A percentile compares a stretch with the other conserved stretches of the same genome.
phyloP scores from a whole-genome alignment of 1,140 invertebrate species.

The Cotesia vestalis region DNA sequence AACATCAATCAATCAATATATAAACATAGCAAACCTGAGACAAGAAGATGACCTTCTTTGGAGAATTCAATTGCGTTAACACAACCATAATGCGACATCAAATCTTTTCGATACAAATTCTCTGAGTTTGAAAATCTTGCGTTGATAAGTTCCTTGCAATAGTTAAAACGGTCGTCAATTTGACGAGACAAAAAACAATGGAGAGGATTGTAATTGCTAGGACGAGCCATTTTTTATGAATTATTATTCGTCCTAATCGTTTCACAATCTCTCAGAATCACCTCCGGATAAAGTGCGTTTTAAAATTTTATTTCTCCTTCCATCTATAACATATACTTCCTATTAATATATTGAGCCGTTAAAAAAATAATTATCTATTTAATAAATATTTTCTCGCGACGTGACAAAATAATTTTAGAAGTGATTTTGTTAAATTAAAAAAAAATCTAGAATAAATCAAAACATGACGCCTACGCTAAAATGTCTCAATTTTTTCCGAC shows the following conservation, averaged over 20 bases:
- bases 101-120: slow-evolving; percentile 84
- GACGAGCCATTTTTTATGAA: slow-evolving; percentile 54
- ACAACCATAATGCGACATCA: slow-evolving; percentile 92
- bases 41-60: slow-evolving; percentile 82
- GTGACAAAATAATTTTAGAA: too few species aligned
- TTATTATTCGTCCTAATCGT: neutral
- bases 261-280: neutral
- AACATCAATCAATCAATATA: slow-evolving; percentile 8
- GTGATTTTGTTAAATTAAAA: too few species aligned
- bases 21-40: slow-evolving; percentile 76
- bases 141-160: slow-evolving; percentile 70
- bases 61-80: slow-evolving; percentile 97
- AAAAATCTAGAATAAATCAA: too few species aligned
- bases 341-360: too few species aligned
- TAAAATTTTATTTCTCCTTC: too few species aligned
- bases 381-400: too few species aligned
- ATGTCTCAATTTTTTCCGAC: too few species aligned
- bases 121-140: slow-evolving; percentile 72
- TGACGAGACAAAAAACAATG: slow-evolving; percentile 65
- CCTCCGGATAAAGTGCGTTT: too few species aligned
- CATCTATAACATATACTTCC: too few species aligned
- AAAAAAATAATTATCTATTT: too few species aligned
- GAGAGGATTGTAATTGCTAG: slow-evolving; percentile 63
- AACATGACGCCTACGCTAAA: too few species aligned
- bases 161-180: slow-evolving; percentile 62